Conservation (phyloP, 1,140 invertebrate species). For the Luehdorfia chinensis region DNA sequence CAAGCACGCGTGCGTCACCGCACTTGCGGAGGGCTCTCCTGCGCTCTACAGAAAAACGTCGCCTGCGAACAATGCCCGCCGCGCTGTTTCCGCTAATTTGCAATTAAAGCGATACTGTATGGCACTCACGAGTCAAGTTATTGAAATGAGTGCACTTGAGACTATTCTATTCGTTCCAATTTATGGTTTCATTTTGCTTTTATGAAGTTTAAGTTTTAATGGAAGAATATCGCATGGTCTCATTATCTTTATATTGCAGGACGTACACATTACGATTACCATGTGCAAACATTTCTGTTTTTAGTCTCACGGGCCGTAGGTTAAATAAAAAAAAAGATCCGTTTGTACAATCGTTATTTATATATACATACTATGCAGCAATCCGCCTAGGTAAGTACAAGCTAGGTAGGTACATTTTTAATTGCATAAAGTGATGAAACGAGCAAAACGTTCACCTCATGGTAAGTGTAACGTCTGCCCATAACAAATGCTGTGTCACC, state of each 20-base stretch:
- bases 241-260: not conserved
- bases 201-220: too few species aligned
- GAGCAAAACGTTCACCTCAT: too few species aligned
- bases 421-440: too few species aligned
- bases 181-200: not conserved
- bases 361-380: too few species aligned
- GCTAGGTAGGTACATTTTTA: too few species aligned
- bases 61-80: slow-evolving; percentile 2
- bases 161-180: not conserved
- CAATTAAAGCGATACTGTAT: slow-evolving; percentile 11
- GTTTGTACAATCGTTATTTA: too few species aligned
- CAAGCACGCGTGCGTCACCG: not conserved
- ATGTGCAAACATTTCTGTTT: not conserved
- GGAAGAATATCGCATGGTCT: too few species aligned
- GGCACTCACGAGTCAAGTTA: not conserved
- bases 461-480: too few species aligned
- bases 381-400: too few species aligned
- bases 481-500: too few species aligned
- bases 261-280: not conserved
- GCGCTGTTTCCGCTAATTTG: slow-evolving; percentile 15
- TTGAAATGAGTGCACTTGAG: slow-evolving; percentile 5
- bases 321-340: too few species aligned
- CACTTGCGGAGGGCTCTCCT: not conserved
- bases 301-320: too few species aligned
- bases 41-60: not conserved